phyloP scores from a whole-genome alignment of 2,888 invertebrate species.

The Oligia fasciuncula region DNA sequence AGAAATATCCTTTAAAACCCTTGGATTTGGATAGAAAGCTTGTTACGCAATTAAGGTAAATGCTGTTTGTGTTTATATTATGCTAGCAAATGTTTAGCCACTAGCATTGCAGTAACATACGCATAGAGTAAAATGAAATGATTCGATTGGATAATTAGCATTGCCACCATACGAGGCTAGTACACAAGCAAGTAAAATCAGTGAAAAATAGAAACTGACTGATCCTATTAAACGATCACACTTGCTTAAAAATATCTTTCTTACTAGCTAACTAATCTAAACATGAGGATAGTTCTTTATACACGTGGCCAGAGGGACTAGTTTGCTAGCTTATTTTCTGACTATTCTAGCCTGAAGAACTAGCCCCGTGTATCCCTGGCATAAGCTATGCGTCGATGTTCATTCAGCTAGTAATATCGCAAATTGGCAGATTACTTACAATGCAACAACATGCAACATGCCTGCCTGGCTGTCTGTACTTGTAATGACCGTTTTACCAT shows the following conservation, averaged over 20 bases:
- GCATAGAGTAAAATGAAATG: too few relatives aligned
- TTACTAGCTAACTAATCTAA: too few relatives aligned
- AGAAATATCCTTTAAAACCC: not conserved
- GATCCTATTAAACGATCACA: too few relatives aligned
- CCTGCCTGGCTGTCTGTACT: slow-evolving; percentile 44
- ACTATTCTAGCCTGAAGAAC: not conserved
- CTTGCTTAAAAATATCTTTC: too few relatives aligned
- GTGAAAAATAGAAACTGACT: too few relatives aligned
- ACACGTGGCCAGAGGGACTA: not conserved
- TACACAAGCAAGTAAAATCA: too few relatives aligned
- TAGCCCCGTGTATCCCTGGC: not conserved
- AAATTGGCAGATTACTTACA: slow-evolving; percentile 67
- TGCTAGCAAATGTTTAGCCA: not conserved
- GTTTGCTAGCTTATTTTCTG: not conserved
- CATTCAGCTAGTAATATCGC: slow-evolving; percentile 59
- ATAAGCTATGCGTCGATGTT: slow-evolving; percentile 43
- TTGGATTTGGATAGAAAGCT: not conserved
- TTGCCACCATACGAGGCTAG: too few relatives aligned
- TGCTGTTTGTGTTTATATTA: not conserved
- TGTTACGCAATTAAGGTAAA: not conserved
- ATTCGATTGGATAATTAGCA: too few relatives aligned
- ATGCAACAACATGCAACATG: slow-evolving; percentile 55
- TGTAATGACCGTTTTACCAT: slow-evolving; percentile 62
- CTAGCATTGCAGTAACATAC: not conserved
- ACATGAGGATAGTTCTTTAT: too few relatives aligned